Base-by-base conservation (phyloP, 2,888 invertebrate genomes). In the Chironomus tentans region DNA sequence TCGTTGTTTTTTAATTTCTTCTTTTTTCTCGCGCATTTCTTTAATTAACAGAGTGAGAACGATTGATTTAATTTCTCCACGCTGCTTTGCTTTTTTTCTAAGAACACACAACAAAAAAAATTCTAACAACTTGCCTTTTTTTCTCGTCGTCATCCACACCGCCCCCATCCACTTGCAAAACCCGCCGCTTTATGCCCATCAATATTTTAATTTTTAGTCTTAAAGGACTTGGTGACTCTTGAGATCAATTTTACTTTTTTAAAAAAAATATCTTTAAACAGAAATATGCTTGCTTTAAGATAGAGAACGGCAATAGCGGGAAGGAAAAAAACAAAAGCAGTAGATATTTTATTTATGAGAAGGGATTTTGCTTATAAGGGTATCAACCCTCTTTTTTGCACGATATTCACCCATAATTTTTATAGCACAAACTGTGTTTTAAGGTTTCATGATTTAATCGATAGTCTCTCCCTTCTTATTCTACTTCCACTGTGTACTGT, bases 381-480 rank as follows among this genome's bases (percentile, higher is more conserved):
- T 74, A 48, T 74, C 74, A 74, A 74, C 74, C 74, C 74, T 74
- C 74, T 74, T 74, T 65, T 68, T 74, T 74, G 68, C 74, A 74
- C 74, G 62, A 73, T 74, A 68, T 74, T 74, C 74, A 74, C 74
- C 74, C 74, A 74, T 68, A 74, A 65, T 74, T 74, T 74, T 68
- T 65, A 74, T 65, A 74, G 74, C 68, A 74, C 65, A 74, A 74
- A 74, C 74, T 74, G 74, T 74, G 74, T 74, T 74, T 73, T 73
- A 65, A 74, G 74, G 68, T 74, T 74, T 74, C 65, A 74, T 74
- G 74, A 74, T 74, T 74, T 74, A 74, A 74, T 74, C 74, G 74
- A 74, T 74, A 74, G 68, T 74, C 68, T 61, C 62, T 73, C 72
- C 62, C 72, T 73, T 73, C 72, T 46, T 21, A 21, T 65, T 65